phyloP scores from a whole-genome alignment of 1,140 invertebrate genomes.

The Drosophila seguyi region DNA sequence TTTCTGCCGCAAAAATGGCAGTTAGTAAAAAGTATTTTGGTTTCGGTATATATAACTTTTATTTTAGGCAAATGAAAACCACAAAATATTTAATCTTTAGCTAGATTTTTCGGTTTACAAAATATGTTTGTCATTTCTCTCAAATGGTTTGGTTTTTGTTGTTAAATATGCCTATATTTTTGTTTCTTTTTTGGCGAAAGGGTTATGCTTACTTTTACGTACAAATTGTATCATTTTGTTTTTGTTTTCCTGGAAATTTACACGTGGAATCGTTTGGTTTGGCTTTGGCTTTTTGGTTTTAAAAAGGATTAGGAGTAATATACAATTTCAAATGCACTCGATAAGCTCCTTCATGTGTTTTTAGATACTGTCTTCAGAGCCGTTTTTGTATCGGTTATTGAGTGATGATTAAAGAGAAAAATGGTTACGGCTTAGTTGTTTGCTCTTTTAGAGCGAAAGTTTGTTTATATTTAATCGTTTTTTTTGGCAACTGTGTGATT shows the following conservation, averaged over 20 bases:
- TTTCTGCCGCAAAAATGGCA: not conserved
- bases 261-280: constrained; percentile 30
- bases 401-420: not conserved
- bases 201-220: constrained; percentile 18
- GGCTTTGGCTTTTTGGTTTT: constrained; percentile 15
- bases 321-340: constrained; percentile 40
- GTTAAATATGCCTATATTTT: constrained; percentile 18
- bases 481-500: constrained; percentile 39
- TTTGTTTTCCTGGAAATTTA: constrained; percentile 24
- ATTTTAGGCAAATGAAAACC: constrained; percentile 69
- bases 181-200: constrained; percentile 7
- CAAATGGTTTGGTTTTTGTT: constrained; percentile 21
- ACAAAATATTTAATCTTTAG: constrained; percentile 69
- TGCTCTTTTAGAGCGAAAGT: constrained; percentile 5
- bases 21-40: not conserved
- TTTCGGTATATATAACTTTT: constrained; percentile 37
- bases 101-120: constrained; percentile 39
- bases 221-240: constrained; percentile 16
- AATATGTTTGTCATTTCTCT: constrained; percentile 15
- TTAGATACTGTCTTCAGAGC: constrained; percentile 7
- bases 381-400: not conserved
- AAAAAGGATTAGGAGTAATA: constrained; percentile 25
- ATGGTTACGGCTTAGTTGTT: not conserved
- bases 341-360: constrained; percentile 40
- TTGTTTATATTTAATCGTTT: constrained; percentile 1